Percentiles rank a stretch among this genome's conserved stretches.
Evolutionary conservation across 1,140 invertebrate species (phyloP).

Genomic region (Mya arenaria): DNA sequence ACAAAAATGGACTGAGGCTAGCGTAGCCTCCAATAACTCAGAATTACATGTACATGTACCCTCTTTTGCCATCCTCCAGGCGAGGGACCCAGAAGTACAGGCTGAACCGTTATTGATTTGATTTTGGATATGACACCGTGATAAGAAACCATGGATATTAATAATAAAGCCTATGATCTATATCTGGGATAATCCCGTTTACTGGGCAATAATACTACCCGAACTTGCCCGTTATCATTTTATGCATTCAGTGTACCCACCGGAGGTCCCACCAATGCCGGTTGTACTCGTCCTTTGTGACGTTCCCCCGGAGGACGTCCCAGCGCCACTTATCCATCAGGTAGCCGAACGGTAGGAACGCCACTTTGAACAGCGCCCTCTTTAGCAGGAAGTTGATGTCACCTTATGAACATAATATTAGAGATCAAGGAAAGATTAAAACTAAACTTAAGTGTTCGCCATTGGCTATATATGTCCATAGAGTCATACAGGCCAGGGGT

Average conservation of each 20-base stretch:
- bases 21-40: too few species aligned
- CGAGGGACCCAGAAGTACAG: too few species aligned
- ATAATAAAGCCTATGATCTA: neutral
- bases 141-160: neutral
- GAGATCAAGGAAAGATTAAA: too few species aligned
- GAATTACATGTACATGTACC: too few species aligned
- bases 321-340: constrained; percentile 56
- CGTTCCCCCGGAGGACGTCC: constrained; percentile 28
- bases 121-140: too few species aligned
- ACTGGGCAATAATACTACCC: neutral
- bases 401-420: too few species aligned
- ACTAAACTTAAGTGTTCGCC: too few species aligned
- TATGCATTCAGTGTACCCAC: neutral
- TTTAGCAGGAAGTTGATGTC: constrained; percentile 93
- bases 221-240: neutral
- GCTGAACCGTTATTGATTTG: too few species aligned
- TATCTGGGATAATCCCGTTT: constrained; percentile 64
- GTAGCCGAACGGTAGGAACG: constrained; percentile 87
- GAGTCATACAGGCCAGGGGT: too few species aligned
- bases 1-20: too few species aligned
- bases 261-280: constrained; percentile 48
- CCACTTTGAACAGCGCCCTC: constrained; percentile 92
- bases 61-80: too few species aligned
- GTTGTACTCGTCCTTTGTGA: constrained; percentile 11
- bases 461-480: too few species aligned